Percentiles rank a stretch among this genome's conserved stretches.
Conservation (phyloP, 2,797 vertebrate species). For the Girardinus metallicus region DNA sequence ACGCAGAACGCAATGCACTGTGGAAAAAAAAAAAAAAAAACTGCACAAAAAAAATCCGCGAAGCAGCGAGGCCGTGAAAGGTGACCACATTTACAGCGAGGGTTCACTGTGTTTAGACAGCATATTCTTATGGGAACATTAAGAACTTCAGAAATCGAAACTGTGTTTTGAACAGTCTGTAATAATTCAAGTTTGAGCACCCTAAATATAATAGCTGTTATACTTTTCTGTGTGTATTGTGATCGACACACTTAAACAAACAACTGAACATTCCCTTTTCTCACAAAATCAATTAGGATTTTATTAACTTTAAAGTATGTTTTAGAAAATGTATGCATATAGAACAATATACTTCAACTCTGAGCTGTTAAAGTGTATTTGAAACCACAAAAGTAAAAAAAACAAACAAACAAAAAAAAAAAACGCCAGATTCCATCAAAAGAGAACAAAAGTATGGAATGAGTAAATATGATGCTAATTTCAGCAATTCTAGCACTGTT, state of each 20-base stretch:
- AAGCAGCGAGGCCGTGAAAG: too few species aligned
- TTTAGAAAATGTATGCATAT: neutral
- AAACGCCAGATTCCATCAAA: neutral
- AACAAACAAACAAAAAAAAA: too few species aligned
- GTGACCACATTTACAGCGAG: too few species aligned
- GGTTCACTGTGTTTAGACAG: too few species aligned
- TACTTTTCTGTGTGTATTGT: neutral
- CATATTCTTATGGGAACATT: too few species aligned
- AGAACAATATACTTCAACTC: neutral
- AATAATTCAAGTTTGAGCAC: neutral
- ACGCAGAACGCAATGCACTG: too few species aligned
- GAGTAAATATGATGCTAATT: neutral
- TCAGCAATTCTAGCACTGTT: neutral
- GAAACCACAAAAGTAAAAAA: neutral
- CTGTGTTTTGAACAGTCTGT: neutral
- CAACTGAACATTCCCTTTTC: neutral
- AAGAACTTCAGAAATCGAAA: neutral
- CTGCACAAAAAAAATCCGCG: too few species aligned
- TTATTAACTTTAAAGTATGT: neutral
- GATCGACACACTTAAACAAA: neutral
- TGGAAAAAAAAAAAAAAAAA: too few species aligned
- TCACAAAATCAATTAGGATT: neutral
- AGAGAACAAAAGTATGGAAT: neutral
- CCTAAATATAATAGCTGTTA: neutral
- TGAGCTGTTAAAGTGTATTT: neutral